Evolutionary conservation across 2,888 invertebrate genomes (phyloP), one percentile per base, ranked within the genome.

Genomic region (Acronicta alni): DNA sequence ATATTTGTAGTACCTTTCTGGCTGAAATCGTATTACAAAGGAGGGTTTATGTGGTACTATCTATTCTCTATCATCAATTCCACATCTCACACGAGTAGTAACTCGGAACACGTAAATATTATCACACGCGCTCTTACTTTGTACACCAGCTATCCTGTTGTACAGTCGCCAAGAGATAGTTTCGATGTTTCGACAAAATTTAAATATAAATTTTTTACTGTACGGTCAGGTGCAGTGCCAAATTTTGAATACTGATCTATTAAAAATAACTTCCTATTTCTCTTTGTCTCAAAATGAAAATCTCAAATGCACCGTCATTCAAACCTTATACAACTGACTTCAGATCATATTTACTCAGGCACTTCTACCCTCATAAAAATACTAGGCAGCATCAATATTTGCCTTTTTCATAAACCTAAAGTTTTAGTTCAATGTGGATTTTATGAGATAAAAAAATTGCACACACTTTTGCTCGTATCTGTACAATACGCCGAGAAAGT

Each of bases 401-500:
- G 2, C 10, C 26, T 26, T 26, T 1, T 26, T 10, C 10, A 10
- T 9, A 26, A 8, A 3, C 9, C 26, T 14, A 32, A 1, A 30
- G 10, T 30, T 3, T 30, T 30, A 7, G 9, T 0, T 14, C 12
- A n/a, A n/a, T 14, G n/a, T 35, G 5, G n/a, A 35, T 30, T 30
- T 3, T 26, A 30, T 2, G 3, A 10, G 3, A 12, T 9, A n/a
- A 46, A 45, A 41, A 48, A 17, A 23, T 26, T 15, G 16, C 6
- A 1, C 1, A 18, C 17, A 59, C 38, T 58, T 58, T 16, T 42
- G 48, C 35, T 2, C 44, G 14, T 45, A 45, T 43, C 57, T 53
- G 70, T 77, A 67, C 61, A 41, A 26, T 69, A 42, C 15, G 45
- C 54, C 15, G 56, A 51, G 66, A 47, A 70, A 75, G 71, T 70